Conservation (phyloP, 1,140 invertebrate genomes). For the Drosophila kepulauana region DNA sequence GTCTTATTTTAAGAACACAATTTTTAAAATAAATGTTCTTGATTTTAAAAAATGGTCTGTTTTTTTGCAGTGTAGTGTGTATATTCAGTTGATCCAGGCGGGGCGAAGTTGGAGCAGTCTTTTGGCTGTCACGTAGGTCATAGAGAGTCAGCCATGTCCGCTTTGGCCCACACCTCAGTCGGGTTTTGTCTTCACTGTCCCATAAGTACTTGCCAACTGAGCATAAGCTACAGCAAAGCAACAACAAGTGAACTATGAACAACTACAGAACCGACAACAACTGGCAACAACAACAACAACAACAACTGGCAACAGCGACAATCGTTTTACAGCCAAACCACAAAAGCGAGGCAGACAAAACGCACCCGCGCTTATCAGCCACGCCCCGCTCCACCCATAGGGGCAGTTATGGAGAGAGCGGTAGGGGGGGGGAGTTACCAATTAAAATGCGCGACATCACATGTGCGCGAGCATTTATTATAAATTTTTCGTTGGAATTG, state of each 20-base stretch:
- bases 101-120: conserved; percentile 49
- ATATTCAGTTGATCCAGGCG: conserved; percentile 61
- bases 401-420: not conserved
- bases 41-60: too few relatives aligned
- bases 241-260: conserved; percentile 1
- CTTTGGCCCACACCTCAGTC: not conserved
- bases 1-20: too few relatives aligned
- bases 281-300: conserved; percentile 31
- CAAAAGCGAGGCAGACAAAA: conserved; percentile 37
- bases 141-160: conserved; percentile 23
- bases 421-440: conserved; percentile 46
- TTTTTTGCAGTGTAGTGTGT: conserved; percentile 20
- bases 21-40: too few relatives aligned
- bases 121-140: conserved; percentile 74
- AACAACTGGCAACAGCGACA: conserved; percentile 60
- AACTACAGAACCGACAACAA: conserved; percentile 37
- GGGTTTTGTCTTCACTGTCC: conserved; percentile 19
- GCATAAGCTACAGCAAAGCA: not conserved
- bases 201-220: conserved; percentile 63
- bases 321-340: conserved; percentile 71
- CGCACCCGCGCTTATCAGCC: conserved; percentile 37
- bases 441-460: conserved; percentile 82
- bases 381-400: not conserved
- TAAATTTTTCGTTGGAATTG: conserved; percentile 80
- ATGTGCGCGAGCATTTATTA: conserved; percentile 80